Conservation (phyloP, 2,113 vertebrate species). For the Caloenas nicobarica region DNA sequence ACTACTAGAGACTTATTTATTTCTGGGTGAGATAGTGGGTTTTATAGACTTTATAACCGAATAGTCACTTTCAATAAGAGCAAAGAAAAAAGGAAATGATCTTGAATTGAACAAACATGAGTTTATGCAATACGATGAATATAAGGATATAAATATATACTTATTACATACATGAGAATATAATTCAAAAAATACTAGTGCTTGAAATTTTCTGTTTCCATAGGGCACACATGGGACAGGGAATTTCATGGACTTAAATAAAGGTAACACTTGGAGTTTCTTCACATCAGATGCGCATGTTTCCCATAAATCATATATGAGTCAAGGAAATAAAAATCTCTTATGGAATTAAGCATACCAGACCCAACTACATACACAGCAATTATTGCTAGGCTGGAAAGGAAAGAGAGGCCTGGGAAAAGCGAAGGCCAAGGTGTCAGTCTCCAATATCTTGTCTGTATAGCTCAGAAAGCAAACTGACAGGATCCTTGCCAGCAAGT, state of each 20-base stretch:
- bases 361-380: constrained; percentile 12
- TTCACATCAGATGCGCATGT: neutral
- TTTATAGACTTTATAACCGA: neutral
- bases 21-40: neutral
- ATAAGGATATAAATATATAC: neutral
- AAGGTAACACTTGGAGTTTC: neutral
- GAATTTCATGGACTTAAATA: neutral
- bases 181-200: neutral
- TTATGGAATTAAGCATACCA: neutral
- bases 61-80: neutral
- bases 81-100: neutral
- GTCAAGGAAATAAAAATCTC: neutral
- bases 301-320: neutral
- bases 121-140: neutral
- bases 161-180: neutral
- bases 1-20: neutral
- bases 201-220: neutral
- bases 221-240: neutral
- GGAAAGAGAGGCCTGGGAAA: neutral
- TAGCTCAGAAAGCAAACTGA: neutral
- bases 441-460: neutral
- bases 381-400: neutral
- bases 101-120: neutral
- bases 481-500: neutral
- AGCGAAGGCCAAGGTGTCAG: neutral